Percentiles rank a stretch among this genome's conserved stretches.
Conservation (phyloP, 2,888 invertebrate genomes). For the Drosophila macrospina region DNA sequence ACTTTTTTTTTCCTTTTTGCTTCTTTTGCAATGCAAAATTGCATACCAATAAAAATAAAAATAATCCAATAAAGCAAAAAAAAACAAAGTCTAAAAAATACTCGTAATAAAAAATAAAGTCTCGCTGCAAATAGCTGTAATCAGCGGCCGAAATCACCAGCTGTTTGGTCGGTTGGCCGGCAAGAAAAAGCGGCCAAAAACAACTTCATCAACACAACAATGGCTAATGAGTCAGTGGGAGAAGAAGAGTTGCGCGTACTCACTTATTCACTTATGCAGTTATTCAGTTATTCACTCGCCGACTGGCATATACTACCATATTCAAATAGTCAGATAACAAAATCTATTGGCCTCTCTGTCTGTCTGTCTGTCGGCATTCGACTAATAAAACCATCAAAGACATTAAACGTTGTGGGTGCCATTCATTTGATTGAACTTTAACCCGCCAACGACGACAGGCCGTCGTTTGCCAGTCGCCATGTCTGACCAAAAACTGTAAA, state of each 20-base stretch:
- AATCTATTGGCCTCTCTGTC: conserved; percentile 51
- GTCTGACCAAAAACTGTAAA: conserved; percentile 58
- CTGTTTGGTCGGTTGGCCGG: conserved; percentile 38
- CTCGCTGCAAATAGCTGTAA: conserved; percentile 69
- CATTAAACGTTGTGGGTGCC: conserved; percentile 80
- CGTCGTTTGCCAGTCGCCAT: conserved; percentile 8
- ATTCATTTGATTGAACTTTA: conserved; percentile 80
- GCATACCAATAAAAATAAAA: conserved; percentile 56
- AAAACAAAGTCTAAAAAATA: conserved; percentile 29
- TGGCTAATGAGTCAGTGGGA: conserved; percentile 74
- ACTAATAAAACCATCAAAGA: conserved; percentile 80
- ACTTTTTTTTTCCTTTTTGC: conserved; percentile 53
- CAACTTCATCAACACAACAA: conserved; percentile 75
- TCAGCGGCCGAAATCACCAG: conserved; percentile 66
- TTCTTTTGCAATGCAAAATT: conserved; percentile 54
- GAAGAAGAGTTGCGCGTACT: conserved; percentile 36
- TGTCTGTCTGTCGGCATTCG: conserved; percentile 69
- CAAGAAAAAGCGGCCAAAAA: conserved; percentile 49
- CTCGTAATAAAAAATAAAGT: conserved; percentile 49
- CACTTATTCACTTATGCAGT: conserved; percentile 1
- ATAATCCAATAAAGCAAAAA: conserved; percentile 48
- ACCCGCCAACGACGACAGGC: conserved; percentile 50
- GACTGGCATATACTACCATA: conserved; percentile 16
- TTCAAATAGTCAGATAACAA: conserved; percentile 38
- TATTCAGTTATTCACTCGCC: conserved; percentile 6